Base-by-base conservation (phyloP, 1,140 invertebrate genomes). In the Drosophila nannoptera region DNA sequence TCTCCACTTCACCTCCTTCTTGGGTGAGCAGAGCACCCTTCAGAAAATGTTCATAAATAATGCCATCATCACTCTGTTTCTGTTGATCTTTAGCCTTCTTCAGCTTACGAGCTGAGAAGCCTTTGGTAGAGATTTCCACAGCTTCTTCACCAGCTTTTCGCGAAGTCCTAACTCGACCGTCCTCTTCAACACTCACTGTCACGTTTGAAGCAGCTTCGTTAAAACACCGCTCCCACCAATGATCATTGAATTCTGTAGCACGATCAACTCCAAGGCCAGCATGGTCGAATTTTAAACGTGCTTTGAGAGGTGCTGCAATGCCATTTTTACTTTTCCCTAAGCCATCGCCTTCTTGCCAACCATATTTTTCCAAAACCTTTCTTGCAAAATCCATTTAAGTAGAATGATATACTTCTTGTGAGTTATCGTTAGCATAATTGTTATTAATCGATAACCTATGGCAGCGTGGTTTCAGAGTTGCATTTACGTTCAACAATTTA, bases 161-260 rank as follows among this genome's bases (percentile, higher is more conserved):
- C 49, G 76, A 74, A 4, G 90, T 80, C 29, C 76, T 87, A 33
- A 90, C 87, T 7, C 89, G 59, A 5, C 88, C 77, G 35, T 81
- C 73, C 36, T 83, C 45, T 43, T 73, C 69, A 33, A 87, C 70
- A 6, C 77, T 22, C 14, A 92, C 90, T 14, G 90, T 74, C 12
- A 96, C 92, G 88, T 93, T 96, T 42, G 90, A 91, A 7, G 94
- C 91, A 35, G 95, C 94, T 72, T 94, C 93, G 78, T 96, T 93
- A 71, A 94, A 96, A 7, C 94, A 90, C 49, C 92, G 91, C 77
- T 94, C 93, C 95, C 96, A 96, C 96, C 96, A 97, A 52, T 95
- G 93, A 58, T 94, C 92, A 16, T 93, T 94, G 77, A 94, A 95
- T 68, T 94, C 93, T 29, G 74, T 69, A 22, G 93, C 92, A 12